Base-by-base conservation (phyloP, 2,797 vertebrate genomes). In the Rhinichthys osculus region DNA sequence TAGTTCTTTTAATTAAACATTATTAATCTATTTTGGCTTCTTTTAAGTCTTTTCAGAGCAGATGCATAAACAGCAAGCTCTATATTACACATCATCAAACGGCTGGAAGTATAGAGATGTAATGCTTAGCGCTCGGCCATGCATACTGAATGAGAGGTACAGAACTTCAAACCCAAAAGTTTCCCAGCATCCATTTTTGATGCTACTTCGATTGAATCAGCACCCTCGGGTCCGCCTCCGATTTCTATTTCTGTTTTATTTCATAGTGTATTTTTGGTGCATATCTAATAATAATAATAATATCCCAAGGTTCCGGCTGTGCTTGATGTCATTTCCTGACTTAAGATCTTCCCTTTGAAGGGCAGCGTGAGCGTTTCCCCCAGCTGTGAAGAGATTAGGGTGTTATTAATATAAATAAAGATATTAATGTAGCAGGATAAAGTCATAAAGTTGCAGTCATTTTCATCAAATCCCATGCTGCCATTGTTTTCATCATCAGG, bases 261-360 rank as follows among this genome's bases (percentile, higher is more conserved):
- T 74, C 44, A 33, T 27, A 69, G 21, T 17, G 30, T 14, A 17
- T 57, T 76, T 74, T 80, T 76, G 33, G 38, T 17, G 14, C 16
- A 57, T 81, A 80, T 77, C 59, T 85, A 78, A 69, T 67, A 81
- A 81, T 71, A 71, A 64, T 78, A 71, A 64, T 78, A 81, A 71
- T 50, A 87, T 82, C 77, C 72, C 70, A 78, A 16, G 30, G 50
- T 57, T 81, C 66, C 64, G 66, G 52, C 76, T 42, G 35, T 78
- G 70, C 30, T 67, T 78, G 78, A 85, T 77, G 71, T 69, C 84
- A 84, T 81, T 86, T 86, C 88, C 84, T 87, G 81, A 66, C 76
- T 62, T 76, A 27, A 47, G 40, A 83, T 67, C 33, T 88, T 83
- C 64, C 21, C 69, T 87, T 88, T 87, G 81, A 88, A 87, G 66